Conservation (phyloP, 2,113 vertebrate genomes). For the Notarius quadriscutis region DNA sequence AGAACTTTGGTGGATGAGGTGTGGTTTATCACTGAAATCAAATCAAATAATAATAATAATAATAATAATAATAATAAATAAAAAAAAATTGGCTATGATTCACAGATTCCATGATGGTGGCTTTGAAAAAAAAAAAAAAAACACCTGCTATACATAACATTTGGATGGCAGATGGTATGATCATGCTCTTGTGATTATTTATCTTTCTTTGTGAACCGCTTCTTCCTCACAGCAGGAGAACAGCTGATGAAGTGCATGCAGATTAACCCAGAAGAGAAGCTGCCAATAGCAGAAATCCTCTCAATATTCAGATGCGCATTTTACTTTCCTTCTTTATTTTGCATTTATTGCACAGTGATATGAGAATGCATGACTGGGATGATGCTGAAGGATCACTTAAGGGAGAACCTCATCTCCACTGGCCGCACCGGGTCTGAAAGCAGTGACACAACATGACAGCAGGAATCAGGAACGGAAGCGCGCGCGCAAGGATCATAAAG, state of each 20-base stretch:
- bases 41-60: no score
- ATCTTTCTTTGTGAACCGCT: background rate
- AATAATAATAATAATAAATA: background rate
- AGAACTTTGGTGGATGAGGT: background rate
- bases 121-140: background rate
- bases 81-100: background rate
- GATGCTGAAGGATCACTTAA: background rate
- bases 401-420: background rate
- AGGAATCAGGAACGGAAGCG: background rate
- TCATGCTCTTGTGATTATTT: background rate
- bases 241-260: conserved; percentile 15
- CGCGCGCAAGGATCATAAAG: background rate
- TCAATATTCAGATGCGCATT: background rate
- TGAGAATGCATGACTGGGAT: background rate
- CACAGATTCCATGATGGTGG: background rate
- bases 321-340: background rate
- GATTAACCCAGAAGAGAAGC: conserved; percentile 9
- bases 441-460: background rate
- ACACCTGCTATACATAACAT: background rate
- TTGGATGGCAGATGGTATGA: conserved; percentile 13
- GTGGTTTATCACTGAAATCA: background rate
- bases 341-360: background rate
- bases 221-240: background rate
- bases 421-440: background rate
- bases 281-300: background rate